Evolutionary conservation across 2,888 invertebrate genomes (phyloP).

Genomic region (Amphipoea oculea): DNA sequence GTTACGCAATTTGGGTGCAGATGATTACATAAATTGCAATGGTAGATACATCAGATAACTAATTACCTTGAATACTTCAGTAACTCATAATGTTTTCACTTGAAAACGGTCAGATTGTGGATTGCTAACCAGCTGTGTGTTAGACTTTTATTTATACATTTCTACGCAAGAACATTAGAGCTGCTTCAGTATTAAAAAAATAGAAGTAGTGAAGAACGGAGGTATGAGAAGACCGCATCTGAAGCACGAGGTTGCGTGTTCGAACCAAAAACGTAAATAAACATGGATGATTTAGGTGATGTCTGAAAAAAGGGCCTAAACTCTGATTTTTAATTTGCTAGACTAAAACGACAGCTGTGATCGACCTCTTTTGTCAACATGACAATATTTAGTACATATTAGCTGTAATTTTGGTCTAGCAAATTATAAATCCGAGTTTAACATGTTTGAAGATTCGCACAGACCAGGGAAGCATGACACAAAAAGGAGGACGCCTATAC

Average conservation of each 20-base stretch:
- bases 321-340: too few relatives aligned
- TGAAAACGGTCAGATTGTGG: neutral
- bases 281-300: too few relatives aligned
- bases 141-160: neutral
- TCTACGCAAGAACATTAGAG: too few relatives aligned
- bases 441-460: neutral
- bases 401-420: neutral
- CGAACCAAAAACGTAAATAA: neutral
- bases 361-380: too few relatives aligned
- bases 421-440: neutral
- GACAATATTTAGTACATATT: too few relatives aligned
- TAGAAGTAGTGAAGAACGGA: neutral
- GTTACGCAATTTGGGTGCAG: neutral
- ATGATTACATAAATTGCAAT: neutral
- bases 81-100: slow-evolving; percentile 1
- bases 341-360: too few relatives aligned
- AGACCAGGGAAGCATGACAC: neutral
- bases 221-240: neutral
- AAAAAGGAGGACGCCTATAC: neutral
- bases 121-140: neutral
- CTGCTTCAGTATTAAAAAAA: neutral
- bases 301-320: neutral
- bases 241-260: neutral
- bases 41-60: neutral
- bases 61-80: neutral